Conservation (phyloP, 1,140 invertebrate genomes). For the Drosophila grimshawi region DNA sequence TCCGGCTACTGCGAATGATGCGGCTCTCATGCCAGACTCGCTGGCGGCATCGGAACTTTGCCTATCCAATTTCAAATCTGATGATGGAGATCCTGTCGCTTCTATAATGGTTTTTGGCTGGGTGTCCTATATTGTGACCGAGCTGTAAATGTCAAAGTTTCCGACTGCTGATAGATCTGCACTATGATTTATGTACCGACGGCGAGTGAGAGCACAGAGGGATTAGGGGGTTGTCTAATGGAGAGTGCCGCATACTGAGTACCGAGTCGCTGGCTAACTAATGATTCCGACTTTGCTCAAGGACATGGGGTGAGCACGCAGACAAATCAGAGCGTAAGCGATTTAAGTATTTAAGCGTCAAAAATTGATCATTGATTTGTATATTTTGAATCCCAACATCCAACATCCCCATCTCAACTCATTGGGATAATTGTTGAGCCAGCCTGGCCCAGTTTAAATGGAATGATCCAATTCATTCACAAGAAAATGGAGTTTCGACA, state of each 20-base stretch:
- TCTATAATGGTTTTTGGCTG: constrained; percentile 38
- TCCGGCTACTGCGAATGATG: constrained; percentile 35
- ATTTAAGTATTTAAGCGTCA: background rate
- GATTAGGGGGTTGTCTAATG: no score
- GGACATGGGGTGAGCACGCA: background rate
- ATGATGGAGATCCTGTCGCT: constrained; percentile 25
- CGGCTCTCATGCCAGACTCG: constrained; percentile 36
- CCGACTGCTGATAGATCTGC: constrained; percentile 16
- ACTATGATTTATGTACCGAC: constrained; percentile 30
- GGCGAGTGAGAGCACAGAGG: background rate
- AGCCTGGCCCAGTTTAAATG: no score
- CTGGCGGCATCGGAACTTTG: constrained; percentile 71
- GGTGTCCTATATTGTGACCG: constrained; percentile 41
- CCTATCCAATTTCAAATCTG: constrained; percentile 66
- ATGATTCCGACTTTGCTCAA: background rate
- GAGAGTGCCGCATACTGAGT: no score
- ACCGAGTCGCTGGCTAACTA: background rate
- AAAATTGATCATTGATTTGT: background rate
- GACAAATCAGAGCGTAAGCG: background rate
- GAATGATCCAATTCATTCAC: no score
- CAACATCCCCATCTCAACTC: no score
- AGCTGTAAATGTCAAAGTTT: background rate
- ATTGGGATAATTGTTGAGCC: no score
- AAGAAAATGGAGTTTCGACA: no score
- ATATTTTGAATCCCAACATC: background rate